Base-by-base conservation (phyloP, 2,113 vertebrate species). In the Epinephelus lanceolatus region DNA sequence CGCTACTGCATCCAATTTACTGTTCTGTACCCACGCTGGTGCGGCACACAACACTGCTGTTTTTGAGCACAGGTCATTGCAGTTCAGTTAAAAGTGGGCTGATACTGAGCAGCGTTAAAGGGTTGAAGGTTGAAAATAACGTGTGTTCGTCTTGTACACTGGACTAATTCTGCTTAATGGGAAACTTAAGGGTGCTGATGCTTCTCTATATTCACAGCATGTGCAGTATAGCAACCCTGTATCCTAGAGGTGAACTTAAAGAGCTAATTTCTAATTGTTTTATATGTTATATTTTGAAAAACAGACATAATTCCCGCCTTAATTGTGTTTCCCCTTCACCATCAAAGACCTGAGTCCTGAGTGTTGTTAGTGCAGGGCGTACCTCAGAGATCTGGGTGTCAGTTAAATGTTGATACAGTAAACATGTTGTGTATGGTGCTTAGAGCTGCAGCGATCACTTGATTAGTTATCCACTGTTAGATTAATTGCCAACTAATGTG, bases 1-100 rank as follows among this genome's bases (percentile, higher is more conserved):
- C 62, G 70, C 83, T 11, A 45, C 90, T 40, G 77, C 75, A 63
- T 88, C 85, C 77, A 74, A 74, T 91, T 81, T 82, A 60, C 71
- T 79, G 33, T 77, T 79, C 51, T 71, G 61, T 12, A 30, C 65
- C 71, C 59, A 23, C 33, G 6, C 63, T n/a, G 30, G 40, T 42
- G 61, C 83, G 42, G 69, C 74, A 71, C 55, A 7, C 33, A 37
- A 6, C 33, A 25, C 49, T 7, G 57, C 23, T 67, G 65, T 78
- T 84, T 72, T 68, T 55, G 8, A 70, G n/a, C 65, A 52, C 74
- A 73, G 72, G 79, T 89, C 78, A 56, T 37, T 76, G 40, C 62
- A 52, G 82, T 47, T 33, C 27, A 51, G 49, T 65, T 81, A 10
- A 62, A 67, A 83, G 47, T 77, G 60, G 10, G 30, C 76, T 56